Percentiles rank a stretch among this genome's conserved stretches.
Conservation (phyloP, 2,797 vertebrate genomes). For the Melanotaenia parkinsoni region DNA sequence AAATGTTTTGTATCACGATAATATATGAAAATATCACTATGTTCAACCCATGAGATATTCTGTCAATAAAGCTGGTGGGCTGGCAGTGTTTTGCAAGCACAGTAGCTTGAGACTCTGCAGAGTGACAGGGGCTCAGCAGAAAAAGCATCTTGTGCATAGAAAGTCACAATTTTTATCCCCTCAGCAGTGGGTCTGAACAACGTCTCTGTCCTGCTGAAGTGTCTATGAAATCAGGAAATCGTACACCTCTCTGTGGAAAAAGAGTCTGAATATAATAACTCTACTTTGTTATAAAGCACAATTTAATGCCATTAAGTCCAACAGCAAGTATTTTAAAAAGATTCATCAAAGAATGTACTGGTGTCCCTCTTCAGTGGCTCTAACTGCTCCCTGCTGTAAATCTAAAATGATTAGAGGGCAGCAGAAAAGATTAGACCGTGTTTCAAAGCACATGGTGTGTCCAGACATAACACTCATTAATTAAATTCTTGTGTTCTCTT, state of each 20-base stretch:
- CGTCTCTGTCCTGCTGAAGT: constrained; percentile 10
- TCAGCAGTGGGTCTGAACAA: constrained; percentile 30
- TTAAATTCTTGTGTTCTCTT: constrained; percentile 65
- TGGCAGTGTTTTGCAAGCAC: constrained; percentile 55
- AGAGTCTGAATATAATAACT: not conserved
- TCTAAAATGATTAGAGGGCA: constrained; percentile 70
- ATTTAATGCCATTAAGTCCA: constrained; percentile 2
- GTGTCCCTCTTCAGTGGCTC: constrained; percentile 29
- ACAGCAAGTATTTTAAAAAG: not conserved
- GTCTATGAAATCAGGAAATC: constrained; percentile 11
- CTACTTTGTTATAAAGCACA: constrained; percentile 11
- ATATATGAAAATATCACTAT: constrained; percentile 21
- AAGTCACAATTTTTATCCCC: constrained; percentile 37
- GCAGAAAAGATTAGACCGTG: constrained; percentile 67
- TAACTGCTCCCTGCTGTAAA: constrained; percentile 65
- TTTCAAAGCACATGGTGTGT: constrained; percentile 70
- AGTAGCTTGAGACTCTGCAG: constrained; percentile 49
- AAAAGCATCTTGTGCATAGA: constrained; percentile 18
- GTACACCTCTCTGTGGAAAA: not conserved
- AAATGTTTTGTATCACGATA: not conserved
- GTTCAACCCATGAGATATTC: constrained; percentile 47
- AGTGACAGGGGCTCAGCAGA: constrained; percentile 56
- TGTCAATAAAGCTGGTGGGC: constrained; percentile 39
- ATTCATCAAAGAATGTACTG: not conserved
- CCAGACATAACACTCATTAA: constrained; percentile 75